A percentile compares a stretch with the other conserved stretches of the same genome.
Evolutionary conservation across 2,888 invertebrate genomes (phyloP).

Genomic region (Diarsia brunnea): DNA sequence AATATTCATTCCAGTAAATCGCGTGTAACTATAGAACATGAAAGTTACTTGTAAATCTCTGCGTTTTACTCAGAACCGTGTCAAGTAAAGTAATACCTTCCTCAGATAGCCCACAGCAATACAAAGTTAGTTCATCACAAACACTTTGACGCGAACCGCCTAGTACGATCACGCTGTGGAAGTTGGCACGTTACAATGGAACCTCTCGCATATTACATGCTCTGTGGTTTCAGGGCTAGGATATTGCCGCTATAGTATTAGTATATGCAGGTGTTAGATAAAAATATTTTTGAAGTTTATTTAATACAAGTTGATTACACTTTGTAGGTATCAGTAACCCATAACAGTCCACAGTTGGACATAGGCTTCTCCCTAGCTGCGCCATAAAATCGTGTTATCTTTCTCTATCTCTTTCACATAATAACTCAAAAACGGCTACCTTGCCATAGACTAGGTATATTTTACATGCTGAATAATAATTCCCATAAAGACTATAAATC

Average conservation of each 20-base stretch:
- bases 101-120: neutral
- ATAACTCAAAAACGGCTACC: neutral
- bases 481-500: neutral
- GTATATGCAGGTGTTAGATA: neutral
- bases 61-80: neutral
- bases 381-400: neutral
- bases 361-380: neutral
- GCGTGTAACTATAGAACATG: neutral
- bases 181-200: neutral
- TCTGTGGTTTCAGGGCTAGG: slow-evolving; percentile 1
- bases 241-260: neutral
- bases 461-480: neutral
- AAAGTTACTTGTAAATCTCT: neutral
- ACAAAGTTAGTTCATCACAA: slow-evolving; percentile 17
- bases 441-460: neutral
- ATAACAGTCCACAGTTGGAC: neutral
- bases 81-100: neutral
- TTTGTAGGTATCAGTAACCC: neutral
- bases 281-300: neutral
- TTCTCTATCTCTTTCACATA: neutral
- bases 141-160: neutral
- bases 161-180: too few relatives aligned
- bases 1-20: neutral
- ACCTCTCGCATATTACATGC: neutral
- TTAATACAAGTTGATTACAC: neutral